phyloP scores from a whole-genome alignment of 2,888 invertebrate species.

The Mallateleia sp. region DNA sequence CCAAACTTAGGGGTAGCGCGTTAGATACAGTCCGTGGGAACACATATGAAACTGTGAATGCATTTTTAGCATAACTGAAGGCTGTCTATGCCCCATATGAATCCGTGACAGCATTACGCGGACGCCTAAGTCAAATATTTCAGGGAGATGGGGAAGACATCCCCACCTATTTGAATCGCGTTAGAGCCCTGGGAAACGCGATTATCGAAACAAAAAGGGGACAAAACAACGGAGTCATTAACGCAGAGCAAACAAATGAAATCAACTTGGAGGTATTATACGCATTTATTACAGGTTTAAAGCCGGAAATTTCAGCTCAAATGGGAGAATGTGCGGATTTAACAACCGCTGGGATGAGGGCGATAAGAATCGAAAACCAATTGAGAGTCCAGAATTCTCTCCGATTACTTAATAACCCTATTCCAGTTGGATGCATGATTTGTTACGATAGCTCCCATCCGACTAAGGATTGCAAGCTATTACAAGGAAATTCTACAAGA shows the following conservation, averaged over 20 bases:
- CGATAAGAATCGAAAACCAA: neutral
- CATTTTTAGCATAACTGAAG: neutral
- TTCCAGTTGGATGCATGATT: neutral
- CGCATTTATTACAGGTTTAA: neutral
- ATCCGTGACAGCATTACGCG: neutral
- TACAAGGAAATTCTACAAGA: no score
- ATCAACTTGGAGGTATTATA: neutral
- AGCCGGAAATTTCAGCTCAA: neutral
- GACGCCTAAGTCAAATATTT: neutral
- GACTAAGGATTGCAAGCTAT: neutral
- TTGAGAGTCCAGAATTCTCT: neutral
- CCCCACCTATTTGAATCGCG: neutral
- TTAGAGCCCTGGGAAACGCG: neutral
- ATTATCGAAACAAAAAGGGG: neutral
- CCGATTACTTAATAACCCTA: neutral
- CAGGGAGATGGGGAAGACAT: neutral
- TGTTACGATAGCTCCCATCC: neutral
- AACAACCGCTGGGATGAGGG: neutral
- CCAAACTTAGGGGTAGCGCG: neutral
- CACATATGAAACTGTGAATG: neutral
- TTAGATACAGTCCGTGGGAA: neutral
- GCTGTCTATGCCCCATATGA: slow-evolving; percentile 13
- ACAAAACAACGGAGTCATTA: neutral
- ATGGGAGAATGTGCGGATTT: slow-evolving; percentile 6
- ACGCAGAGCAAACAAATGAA: slow-evolving; percentile 1